Conservation (phyloP, 1,140 invertebrate genomes). For the Popillia japonica region DNA sequence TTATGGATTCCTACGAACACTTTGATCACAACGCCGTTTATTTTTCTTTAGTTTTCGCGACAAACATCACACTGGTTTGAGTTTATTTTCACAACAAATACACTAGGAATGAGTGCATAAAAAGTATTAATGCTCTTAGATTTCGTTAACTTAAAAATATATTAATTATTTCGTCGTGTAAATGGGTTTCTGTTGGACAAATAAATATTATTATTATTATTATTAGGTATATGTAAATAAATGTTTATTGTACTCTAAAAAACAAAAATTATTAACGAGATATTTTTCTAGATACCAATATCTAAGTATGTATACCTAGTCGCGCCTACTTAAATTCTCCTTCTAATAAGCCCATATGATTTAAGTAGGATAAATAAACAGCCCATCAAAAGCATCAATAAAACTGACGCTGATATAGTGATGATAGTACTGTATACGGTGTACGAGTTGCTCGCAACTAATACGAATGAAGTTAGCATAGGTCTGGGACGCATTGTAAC, state of each 20-base stretch:
- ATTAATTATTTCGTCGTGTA: no score
- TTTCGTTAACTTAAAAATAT: conserved; percentile 19
- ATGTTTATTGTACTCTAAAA: no score
- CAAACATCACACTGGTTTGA: background rate
- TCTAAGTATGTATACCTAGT: no score
- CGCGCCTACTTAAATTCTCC: no score
- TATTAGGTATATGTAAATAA: no score
- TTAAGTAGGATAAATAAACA: conserved; percentile 59
- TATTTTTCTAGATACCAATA: no score
- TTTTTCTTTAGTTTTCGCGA: no score
- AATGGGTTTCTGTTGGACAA: no score
- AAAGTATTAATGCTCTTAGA: background rate
- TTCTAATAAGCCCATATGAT: conserved; percentile 48
- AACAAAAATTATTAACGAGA: conserved; percentile 43
- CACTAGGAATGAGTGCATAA: background rate
- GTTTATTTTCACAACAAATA: conserved; percentile 28
- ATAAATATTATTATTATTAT: no score
- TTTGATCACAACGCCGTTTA: background rate
- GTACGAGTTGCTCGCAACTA: conserved; percentile 47
- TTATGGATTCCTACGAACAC: background rate
- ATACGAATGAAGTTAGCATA: conserved; percentile 53
- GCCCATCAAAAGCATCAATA: conserved; percentile 59
- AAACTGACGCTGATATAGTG: conserved; percentile 57
- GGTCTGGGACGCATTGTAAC: conserved; percentile 58
- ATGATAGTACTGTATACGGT: conserved; percentile 4